Evolutionary conservation across 2,797 vertebrate species (phyloP).

Genomic region (Synanceia verrucosa): DNA sequence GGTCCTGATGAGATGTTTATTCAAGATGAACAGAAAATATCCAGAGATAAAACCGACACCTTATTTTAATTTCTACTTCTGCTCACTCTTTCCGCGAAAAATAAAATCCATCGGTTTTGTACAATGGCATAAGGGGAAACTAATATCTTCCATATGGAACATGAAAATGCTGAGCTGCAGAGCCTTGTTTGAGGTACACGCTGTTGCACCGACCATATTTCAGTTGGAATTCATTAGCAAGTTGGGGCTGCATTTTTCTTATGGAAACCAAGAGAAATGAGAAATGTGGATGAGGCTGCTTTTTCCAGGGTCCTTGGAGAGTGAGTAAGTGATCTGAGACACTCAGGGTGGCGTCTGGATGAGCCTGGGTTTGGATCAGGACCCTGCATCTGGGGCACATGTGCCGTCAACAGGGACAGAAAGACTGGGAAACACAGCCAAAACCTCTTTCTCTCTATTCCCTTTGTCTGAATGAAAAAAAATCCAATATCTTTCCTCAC

Average conservation of each 20-base stretch:
- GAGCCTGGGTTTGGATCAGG: slow-evolving; percentile 74
- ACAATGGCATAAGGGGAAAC: slow-evolving; percentile 47
- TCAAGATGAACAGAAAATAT: not conserved
- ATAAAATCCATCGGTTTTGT: slow-evolving; percentile 51
- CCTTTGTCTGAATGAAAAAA: slow-evolving; percentile 43
- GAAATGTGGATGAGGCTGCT: slow-evolving; percentile 77
- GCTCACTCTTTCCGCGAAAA: slow-evolving; percentile 30
- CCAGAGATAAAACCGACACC: not conserved
- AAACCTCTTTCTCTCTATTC: slow-evolving; percentile 28
- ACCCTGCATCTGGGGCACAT: slow-evolving; percentile 80
- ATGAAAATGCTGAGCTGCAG: slow-evolving; percentile 51
- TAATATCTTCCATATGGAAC: slow-evolving; percentile 72
- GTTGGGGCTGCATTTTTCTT: slow-evolving; percentile 72
- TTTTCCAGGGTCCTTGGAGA: slow-evolving; percentile 77
- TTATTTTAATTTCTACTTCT: not conserved
- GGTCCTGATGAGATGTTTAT: not conserved
- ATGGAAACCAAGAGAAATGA: slow-evolving; percentile 76
- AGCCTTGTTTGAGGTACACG: slow-evolving; percentile 61
- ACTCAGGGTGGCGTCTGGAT: slow-evolving; percentile 75
- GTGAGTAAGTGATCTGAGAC: slow-evolving; percentile 76
- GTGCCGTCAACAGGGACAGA: slow-evolving; percentile 70
- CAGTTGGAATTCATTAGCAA: slow-evolving; percentile 81
- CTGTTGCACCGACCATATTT: slow-evolving; percentile 68
- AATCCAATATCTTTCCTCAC: slow-evolving; percentile 24
- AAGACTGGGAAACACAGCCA: slow-evolving; percentile 46